Evolutionary conservation across 2,797 vertebrate genomes (phyloP).

Genomic region (Columba guinea): DNA sequence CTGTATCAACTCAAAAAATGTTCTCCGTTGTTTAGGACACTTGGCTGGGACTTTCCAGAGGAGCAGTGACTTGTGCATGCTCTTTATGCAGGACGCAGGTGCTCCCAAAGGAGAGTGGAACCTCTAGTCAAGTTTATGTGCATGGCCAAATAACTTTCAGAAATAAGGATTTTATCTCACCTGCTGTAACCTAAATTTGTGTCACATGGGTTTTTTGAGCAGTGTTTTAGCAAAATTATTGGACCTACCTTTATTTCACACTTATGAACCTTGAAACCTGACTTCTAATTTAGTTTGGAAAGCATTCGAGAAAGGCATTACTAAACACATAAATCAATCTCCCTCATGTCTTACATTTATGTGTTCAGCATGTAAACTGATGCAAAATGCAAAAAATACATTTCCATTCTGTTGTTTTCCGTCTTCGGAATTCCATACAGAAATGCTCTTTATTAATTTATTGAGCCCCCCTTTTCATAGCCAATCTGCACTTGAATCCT

Average conservation of each 20-base stretch:
- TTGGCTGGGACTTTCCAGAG: background rate
- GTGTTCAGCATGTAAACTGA: background rate
- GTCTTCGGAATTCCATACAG: background rate
- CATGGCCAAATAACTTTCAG: background rate
- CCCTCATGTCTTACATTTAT: background rate
- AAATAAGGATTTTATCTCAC: background rate
- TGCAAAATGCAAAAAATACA: conserved; percentile 14
- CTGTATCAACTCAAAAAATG: background rate
- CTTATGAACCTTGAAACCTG: background rate
- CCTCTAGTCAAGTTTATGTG: background rate
- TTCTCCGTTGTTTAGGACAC: background rate
- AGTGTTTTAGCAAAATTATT: background rate
- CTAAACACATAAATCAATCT: background rate
- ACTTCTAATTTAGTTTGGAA: background rate
- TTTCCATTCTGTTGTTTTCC: background rate
- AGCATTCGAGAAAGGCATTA: background rate
- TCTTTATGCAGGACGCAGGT: background rate
- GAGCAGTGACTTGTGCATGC: background rate
- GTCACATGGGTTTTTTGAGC: background rate
- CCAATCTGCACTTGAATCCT: background rate
- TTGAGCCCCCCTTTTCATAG: background rate
- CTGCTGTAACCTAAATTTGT: background rate
- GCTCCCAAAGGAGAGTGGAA: background rate
- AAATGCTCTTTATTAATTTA: background rate
- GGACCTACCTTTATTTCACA: background rate